Conservation (phyloP, 2,888 invertebrate species). For the Tipula helvola region DNA sequence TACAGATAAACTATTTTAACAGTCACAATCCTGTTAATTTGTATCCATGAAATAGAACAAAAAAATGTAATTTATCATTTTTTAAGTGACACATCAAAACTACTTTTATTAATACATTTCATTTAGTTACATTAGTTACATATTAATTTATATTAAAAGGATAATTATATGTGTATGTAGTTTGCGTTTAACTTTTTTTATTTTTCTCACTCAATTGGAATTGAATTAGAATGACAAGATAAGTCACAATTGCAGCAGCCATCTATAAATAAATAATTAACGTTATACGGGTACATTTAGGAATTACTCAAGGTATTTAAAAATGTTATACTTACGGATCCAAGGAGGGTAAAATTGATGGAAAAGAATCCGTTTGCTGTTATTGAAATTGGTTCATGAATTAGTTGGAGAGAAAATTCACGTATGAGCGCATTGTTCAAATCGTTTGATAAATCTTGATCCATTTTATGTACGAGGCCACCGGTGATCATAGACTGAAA, state of each 20-base stretch:
- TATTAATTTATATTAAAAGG: not conserved
- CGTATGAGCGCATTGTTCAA: slow-evolving; percentile 29
- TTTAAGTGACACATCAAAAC: not conserved
- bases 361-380: slow-evolving; percentile 33
- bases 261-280: slow-evolving; percentile 21
- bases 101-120: not conserved
- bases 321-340: slow-evolving; percentile 24
- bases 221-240: slow-evolving; percentile 31
- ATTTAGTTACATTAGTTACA: not conserved
- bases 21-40: not conserved
- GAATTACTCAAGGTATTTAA: not conserved
- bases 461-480: slow-evolving; percentile 29
- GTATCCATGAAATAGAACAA: not conserved
- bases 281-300: not conserved
- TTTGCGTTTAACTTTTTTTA: not conserved
- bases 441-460: slow-evolving; percentile 26
- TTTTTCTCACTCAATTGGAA: slow-evolving; percentile 28
- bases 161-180: not conserved
- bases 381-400: slow-evolving; percentile 30
- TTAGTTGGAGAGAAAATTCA: slow-evolving; percentile 30
- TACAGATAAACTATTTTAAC: not conserved
- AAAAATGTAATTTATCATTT: not conserved
- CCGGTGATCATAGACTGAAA: slow-evolving; percentile 31
- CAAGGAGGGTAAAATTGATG: slow-evolving; percentile 29
- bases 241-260: slow-evolving; percentile 29